Percentiles rank a stretch among this genome's conserved stretches.
phyloP scores from a whole-genome alignment of 2,113 vertebrate genomes.

The Oostethus manadensis region DNA sequence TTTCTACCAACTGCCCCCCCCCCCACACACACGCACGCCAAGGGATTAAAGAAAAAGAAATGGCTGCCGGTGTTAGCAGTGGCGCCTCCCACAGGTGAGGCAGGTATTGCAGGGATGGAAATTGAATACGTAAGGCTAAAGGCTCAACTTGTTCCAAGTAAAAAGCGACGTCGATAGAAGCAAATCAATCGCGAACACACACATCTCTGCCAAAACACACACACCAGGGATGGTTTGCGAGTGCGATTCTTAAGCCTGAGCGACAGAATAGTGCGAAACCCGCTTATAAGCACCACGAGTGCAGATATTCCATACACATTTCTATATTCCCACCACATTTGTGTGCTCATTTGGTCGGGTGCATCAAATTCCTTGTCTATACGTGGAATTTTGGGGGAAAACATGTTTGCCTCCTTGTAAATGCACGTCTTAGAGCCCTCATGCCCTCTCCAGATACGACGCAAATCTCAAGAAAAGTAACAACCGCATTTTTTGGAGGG shows the following conservation, averaged over 20 bases:
- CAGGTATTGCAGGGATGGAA: slow-evolving; percentile 57
- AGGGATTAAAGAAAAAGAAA: slow-evolving; percentile 1
- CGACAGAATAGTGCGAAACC: slow-evolving; percentile 31
- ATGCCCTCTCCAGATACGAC: too few species aligned
- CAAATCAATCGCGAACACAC: slow-evolving; percentile 57
- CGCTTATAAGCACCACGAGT: slow-evolving; percentile 15
- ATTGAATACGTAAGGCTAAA: slow-evolving; percentile 62
- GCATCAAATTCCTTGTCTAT: too few species aligned
- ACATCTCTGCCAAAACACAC: slow-evolving; percentile 39
- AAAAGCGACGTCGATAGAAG: slow-evolving; percentile 63
- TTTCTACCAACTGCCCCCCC: slow-evolving; percentile 39
- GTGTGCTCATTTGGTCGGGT: too few species aligned
- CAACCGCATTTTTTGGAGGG: too few species aligned
- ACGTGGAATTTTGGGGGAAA: too few species aligned
- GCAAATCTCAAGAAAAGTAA: too few species aligned
- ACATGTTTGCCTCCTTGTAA: too few species aligned
- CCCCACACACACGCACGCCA: slow-evolving; percentile 47
- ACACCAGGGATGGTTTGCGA: slow-evolving; percentile 50
- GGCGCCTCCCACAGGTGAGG: slow-evolving; percentile 30
- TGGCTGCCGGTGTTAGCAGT: neutral
- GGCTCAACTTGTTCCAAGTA: slow-evolving; percentile 71
- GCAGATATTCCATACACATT: too few species aligned
- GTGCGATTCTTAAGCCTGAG: slow-evolving; percentile 52
- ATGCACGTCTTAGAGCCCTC: too few species aligned
- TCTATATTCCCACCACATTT: too few species aligned